These are phyloP conservation scores for Autographa pulchrina DNA, from an alignment of 2,888 invertebrate species.

Conservation along the genomic window DNA sequence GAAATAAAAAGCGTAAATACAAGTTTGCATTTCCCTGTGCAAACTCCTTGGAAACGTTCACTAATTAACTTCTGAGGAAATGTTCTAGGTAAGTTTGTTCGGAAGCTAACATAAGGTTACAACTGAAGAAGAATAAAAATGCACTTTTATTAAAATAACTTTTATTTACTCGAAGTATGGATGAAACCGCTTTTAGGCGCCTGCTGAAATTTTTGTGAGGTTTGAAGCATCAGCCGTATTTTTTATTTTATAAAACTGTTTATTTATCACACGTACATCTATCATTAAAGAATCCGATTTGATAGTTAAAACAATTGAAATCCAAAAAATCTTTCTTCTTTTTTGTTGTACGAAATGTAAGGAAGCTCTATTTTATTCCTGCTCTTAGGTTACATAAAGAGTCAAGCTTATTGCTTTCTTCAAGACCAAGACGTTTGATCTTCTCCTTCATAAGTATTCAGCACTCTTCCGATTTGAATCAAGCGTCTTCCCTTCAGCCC, in stretches of 20 bases:
- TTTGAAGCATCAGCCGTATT: too few species aligned
- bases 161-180: too few species aligned
- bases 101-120: background rate
- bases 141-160: too few species aligned
- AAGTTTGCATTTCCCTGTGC: constrained; percentile 25
- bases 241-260: too few species aligned
- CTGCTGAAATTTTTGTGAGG: too few species aligned
- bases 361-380: background rate
- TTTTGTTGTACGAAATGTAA: too few species aligned
- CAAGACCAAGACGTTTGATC: background rate
- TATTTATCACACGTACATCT: too few species aligned
- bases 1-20: constrained; percentile 30
- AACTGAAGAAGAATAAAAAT: background rate
- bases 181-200: too few species aligned
- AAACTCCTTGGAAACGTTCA: constrained; percentile 28
- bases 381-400: background rate
- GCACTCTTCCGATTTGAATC: constrained; percentile 9
- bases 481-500: background rate
- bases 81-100: constrained; percentile 10
- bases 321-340: too few species aligned
- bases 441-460: constrained; percentile 20
- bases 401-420: background rate
- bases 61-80: constrained; percentile 42
- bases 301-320: too few species aligned
- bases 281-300: too few species aligned